These are phyloP conservation scores for Lucilia cuprina DNA, from an alignment of 1,140 invertebrate genomes.

Conservation along the genomic window DNA sequence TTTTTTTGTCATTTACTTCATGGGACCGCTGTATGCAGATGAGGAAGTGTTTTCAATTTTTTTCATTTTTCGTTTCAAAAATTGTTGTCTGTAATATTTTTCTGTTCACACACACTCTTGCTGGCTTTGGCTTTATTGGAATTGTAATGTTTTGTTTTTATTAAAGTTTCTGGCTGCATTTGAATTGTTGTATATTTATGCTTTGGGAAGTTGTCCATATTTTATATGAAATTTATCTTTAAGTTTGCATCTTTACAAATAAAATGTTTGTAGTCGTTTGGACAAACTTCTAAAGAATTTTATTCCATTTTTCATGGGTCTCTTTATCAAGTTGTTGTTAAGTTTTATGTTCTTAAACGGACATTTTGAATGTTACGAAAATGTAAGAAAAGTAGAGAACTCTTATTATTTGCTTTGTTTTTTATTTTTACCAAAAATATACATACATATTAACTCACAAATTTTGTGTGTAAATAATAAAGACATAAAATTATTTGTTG, in stretches of 20 bases:
- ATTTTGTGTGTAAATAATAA: too few relatives aligned
- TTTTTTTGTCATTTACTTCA: too few relatives aligned
- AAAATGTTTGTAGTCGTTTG: background rate
- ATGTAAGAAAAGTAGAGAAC: too few relatives aligned
- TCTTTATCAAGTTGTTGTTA: constrained; percentile 12
- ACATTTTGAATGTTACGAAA: background rate
- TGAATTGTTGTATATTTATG: too few relatives aligned
- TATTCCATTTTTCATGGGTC: background rate
- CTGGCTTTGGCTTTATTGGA: background rate
- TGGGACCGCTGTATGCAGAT: background rate
- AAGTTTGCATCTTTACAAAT: background rate
- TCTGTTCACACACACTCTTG: background rate
- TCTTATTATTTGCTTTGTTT: too few relatives aligned
- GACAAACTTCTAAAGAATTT: background rate
- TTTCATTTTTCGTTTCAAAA: background rate
- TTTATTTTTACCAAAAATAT: too few relatives aligned
- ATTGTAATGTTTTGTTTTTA: background rate
- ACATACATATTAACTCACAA: too few relatives aligned
- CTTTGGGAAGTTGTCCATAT: constrained; percentile 12
- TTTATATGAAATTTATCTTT: constrained; percentile 23
- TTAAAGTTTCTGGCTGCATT: background rate
- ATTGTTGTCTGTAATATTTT: background rate
- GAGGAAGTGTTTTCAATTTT: constrained; percentile 19
- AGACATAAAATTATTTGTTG: too few relatives aligned
- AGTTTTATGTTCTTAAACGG: constrained; percentile 1